Evolutionary conservation across 2,888 invertebrate genomes (phyloP).

Genomic region (Odontothrips loti): DNA sequence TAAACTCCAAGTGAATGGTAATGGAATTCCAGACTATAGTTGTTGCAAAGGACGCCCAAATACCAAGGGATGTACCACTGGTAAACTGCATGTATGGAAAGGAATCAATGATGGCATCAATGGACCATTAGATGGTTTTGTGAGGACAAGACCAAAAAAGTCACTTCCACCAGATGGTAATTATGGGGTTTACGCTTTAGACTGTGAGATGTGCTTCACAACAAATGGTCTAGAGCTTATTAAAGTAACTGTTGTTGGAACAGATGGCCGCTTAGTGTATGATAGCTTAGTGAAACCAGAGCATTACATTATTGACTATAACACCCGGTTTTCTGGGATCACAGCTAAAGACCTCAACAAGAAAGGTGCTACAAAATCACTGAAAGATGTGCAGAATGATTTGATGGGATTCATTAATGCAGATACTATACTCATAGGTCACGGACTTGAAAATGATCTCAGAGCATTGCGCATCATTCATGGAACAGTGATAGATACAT

Average conservation of each 20-base stretch:
- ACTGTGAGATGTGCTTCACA: slow-evolving; percentile 97
- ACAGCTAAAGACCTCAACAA: slow-evolving; percentile 59
- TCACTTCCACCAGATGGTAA: slow-evolving; percentile 51
- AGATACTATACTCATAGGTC: slow-evolving; percentile 89
- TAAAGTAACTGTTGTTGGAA: slow-evolving; percentile 76
- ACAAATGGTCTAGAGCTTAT: slow-evolving; percentile 79
- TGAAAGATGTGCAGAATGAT: slow-evolving; percentile 79
- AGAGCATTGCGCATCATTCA: slow-evolving; percentile 81
- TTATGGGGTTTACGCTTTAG: slow-evolving; percentile 70
- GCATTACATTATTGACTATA: slow-evolving; percentile 82
- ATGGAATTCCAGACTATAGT: slow-evolving; percentile 48
- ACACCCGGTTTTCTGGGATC: slow-evolving; percentile 93
- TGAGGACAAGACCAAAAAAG: slow-evolving; percentile 52
- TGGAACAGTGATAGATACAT: slow-evolving; percentile 80
- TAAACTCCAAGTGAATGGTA: slow-evolving; percentile 52
- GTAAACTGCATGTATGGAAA: slow-evolving; percentile 71
- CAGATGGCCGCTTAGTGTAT: slow-evolving; percentile 71
- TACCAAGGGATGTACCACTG: slow-evolving; percentile 61
- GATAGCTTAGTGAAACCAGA: slow-evolving; percentile 81
- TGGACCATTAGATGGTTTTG: slow-evolving; percentile 66
- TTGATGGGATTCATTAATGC: slow-evolving; percentile 72
- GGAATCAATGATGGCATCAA: slow-evolving; percentile 67
- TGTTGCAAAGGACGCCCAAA: slow-evolving; percentile 59
- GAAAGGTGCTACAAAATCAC: slow-evolving; percentile 59
- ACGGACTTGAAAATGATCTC: slow-evolving; percentile 91